phyloP scores from a whole-genome alignment of 2,797 vertebrate genomes.

The Myotis pilosus region DNA sequence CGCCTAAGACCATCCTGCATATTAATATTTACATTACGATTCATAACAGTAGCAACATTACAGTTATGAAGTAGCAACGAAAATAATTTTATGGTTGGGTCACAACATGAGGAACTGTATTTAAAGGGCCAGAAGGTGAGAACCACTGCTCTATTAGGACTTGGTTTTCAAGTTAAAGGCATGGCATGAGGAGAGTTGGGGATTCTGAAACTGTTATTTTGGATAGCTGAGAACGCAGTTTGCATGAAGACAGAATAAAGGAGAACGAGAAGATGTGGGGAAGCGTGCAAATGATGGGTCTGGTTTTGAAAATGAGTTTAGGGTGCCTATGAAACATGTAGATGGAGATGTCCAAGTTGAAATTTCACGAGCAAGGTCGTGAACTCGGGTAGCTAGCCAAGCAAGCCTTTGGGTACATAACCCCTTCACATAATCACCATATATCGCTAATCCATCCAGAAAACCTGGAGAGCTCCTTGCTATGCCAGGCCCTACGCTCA shows the following conservation, averaged over 20 bases:
- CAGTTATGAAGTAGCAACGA: too few relatives aligned
- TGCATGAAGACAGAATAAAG: background rate
- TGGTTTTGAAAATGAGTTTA: background rate
- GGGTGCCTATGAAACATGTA: background rate
- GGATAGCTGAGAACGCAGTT: background rate
- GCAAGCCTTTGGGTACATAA: background rate
- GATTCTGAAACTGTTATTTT: background rate
- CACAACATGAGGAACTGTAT: too few relatives aligned
- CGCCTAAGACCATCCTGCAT: too few relatives aligned
- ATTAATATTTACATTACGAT: too few relatives aligned
- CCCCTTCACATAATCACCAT: background rate
- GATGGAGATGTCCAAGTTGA: background rate
- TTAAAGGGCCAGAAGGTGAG: too few relatives aligned
- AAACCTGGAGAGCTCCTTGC: background rate
- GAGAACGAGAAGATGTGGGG: background rate
- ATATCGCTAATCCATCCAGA: background rate
- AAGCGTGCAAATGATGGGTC: background rate
- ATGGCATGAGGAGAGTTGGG: background rate
- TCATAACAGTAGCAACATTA: too few relatives aligned
- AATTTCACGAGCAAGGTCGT: too few relatives aligned
- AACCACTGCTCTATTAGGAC: background rate
- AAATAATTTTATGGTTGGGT: too few relatives aligned
- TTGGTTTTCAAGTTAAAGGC: background rate
- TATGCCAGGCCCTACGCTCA: background rate
- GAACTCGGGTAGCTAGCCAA: background rate